Base-by-base conservation (phyloP, 2,888 invertebrate species). In the Bugula neritina region DNA sequence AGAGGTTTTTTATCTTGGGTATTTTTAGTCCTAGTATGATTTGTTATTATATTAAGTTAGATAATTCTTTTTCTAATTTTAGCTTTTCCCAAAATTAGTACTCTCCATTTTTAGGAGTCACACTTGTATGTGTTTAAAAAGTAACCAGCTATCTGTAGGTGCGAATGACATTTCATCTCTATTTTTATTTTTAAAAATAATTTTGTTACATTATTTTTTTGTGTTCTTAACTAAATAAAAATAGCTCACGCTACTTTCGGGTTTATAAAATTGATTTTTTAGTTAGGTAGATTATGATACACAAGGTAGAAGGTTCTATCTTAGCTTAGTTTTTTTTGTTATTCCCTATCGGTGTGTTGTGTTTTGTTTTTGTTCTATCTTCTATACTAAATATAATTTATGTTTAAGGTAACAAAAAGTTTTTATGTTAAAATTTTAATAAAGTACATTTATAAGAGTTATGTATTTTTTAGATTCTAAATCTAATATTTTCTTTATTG, bases 301-400 rank as follows among this genome's bases (percentile, higher is more conserved):
- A 55, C 21, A n/a, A 55, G 55, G 55, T 55, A 55, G 25, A 55
- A 55, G 21, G 5, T 5, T 55, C 23, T 17, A 55, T 17, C 25
- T 55, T 55, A 23, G 55, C 55, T 55, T 5, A 17, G 5, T 55
- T 55, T 55, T 5, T 5, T 23, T 55, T 23, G 5, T 55, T 55
- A 13, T n/a, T n/a, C 25, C 21, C 55, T 23, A 5, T 55, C 25
- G 21, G 23, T 17, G 90, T 55, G 5, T 13, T 13, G n/a, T n/a
- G n/a, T 13, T 55, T 55, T 5, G 5, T 23, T 55, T 55, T n/a
- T n/a, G n/a, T 90, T 89, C 88, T 71, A 71, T 74, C 72, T 69
- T 52, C 55, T 69, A 73, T 69, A 63, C 54, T 43, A 57, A 54
- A 29, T 71, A 88, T 43, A 43, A 43, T 43, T 43, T 43, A 43